Base-by-base conservation (phyloP, 2,888 invertebrate species). In the Hesperia comma region DNA sequence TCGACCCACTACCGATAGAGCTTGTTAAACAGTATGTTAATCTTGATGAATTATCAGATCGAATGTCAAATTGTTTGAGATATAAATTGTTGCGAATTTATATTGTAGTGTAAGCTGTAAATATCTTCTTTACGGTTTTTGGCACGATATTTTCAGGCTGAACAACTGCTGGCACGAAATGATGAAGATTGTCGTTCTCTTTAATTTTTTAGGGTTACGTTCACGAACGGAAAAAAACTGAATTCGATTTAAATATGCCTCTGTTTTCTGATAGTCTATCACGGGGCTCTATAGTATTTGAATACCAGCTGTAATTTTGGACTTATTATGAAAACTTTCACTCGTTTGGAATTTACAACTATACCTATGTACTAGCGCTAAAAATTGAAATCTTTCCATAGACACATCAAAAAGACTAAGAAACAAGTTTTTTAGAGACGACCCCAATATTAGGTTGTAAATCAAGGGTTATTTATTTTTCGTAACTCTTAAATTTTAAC, bases 401-500 rank as follows among this genome's bases (percentile, higher is more conserved):
- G 17, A 6, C 1, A 6, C 0, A 6, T 19, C n/a, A 41, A 56
- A 63, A 26, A 37, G 7, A 49, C n/a, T 46, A 1, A 32, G 5
- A 19, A 49, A 19, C 15, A 33, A 17, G 26, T 19, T 12, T 51
- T 63, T 68, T 15, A 32, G 43, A 37, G 53, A 63, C 33, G 43
- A 60, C 62, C 43, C 17, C 33, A 46, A 51, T 57, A 54, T 53
- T 62, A 54, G 70, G 74, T 74, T 75, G 77, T 85, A 85, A 85
- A 86, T 85, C 80, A 83, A 73, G 73, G 72, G 72, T 57, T 67
- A 70, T 49, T n/a, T 67, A 60, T 63, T 68, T 60, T 69, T 70
- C 68, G 53, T 74, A 85, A 83, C 82, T 85, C 82, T 83, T 84
- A 66, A 68, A 58, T 66, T 63, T 61, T 64, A 62, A 67, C 53